Evolutionary conservation across 2,888 invertebrate species (phyloP), one percentile per base, ranked within the genome.

Genomic region (Tipula unca): DNA sequence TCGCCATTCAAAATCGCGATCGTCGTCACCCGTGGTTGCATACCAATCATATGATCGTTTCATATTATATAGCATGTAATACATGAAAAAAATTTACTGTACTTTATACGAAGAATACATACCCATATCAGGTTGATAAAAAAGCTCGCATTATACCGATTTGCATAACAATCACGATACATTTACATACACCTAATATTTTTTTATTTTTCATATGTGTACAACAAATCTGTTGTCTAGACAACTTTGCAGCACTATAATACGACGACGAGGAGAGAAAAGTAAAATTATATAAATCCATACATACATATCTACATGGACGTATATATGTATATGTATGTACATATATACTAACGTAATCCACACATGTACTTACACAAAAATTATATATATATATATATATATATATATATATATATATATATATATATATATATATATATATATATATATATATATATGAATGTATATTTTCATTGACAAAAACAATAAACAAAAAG

Each of bases 391-490:
- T n/a, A n/a, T n/a, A n/a, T n/a, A n/a, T n/a, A n/a, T n/a, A n/a
- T n/a, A n/a, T n/a, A n/a, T n/a, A n/a, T n/a, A n/a, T n/a, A n/a
- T n/a, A n/a, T n/a, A n/a, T n/a, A n/a, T n/a, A n/a, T n/a, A n/a
- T n/a, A n/a, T n/a, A n/a, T n/a, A n/a, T n/a, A n/a, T n/a, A n/a
- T n/a, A n/a, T n/a, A n/a, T n/a, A n/a, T n/a, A n/a, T n/a, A n/a
- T n/a, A n/a, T n/a, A n/a, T n/a, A n/a, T n/a, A n/a, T n/a, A n/a
- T n/a, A n/a, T n/a, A n/a, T n/a, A n/a, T n/a, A n/a, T n/a, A n/a
- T n/a, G n/a, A n/a, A n/a, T n/a, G n/a, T n/a, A n/a, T 48, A 48
- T 69, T 69, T 69, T 69, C 69, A 69, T 69, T 69, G 69, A 69
- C 69, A 69, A 69, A 69, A 69, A 69, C 25, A 69, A 69, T 69